These are phyloP conservation scores for Orientallactaga sibirica DNA, from an alignment of 2,797 vertebrate genomes.

Conservation along the genomic window DNA sequence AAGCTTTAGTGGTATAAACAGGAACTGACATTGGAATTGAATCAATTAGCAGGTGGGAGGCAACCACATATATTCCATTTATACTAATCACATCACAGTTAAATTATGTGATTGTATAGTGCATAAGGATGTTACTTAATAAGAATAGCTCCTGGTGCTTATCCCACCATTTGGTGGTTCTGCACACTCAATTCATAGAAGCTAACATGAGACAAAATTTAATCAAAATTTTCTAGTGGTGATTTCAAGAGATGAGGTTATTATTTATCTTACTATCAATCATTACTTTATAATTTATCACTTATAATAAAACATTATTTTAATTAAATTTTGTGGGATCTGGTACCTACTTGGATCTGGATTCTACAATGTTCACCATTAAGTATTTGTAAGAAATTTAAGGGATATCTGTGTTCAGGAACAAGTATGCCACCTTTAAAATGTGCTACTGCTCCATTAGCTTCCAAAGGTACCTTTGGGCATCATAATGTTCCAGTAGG, in stretches of 20 bases:
- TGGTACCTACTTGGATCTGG: not conserved
- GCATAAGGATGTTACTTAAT: not conserved
- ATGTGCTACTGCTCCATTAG: not conserved
- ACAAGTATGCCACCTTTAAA: not conserved
- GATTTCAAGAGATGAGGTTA: not conserved
- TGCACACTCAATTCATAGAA: not conserved
- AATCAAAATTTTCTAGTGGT: not conserved
- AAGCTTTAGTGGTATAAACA: not conserved
- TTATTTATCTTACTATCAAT: not conserved
- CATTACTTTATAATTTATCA: not conserved
- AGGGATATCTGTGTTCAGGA: not conserved
- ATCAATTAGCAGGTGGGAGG: not conserved
- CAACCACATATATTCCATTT: not conserved
- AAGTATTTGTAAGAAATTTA: slow-evolving; percentile 12
- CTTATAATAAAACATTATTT: slow-evolving; percentile 2
- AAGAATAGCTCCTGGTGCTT: not conserved
- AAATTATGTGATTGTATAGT: not conserved
- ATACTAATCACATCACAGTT: not conserved
- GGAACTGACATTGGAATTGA: not conserved
- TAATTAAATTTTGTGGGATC: not conserved
- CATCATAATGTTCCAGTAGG: not conserved
- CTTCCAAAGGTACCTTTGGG: not conserved
- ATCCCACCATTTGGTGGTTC: not conserved
- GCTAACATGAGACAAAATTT: not conserved
- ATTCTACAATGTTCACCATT: not conserved